Evolutionary conservation across 1,140 invertebrate species (phyloP).

Genomic region (Adelges cooleyi): DNA sequence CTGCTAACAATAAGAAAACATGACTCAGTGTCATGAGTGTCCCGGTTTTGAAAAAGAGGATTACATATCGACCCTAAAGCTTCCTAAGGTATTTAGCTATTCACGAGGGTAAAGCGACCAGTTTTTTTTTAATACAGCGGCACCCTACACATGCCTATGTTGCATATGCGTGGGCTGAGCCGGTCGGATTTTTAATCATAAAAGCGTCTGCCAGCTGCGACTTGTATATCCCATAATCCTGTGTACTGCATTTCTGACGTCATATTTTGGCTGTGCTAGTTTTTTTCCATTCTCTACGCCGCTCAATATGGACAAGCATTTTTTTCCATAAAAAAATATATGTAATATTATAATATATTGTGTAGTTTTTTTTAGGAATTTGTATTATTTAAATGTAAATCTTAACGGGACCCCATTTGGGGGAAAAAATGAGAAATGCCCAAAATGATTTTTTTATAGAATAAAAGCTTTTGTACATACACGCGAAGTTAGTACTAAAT

Average conservation of each 20-base stretch:
- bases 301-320: background rate
- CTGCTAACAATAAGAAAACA: conserved; percentile 27
- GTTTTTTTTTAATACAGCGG: background rate
- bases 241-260: conserved; percentile 24
- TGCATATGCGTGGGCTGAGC: conserved; percentile 13
- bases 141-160: conserved; percentile 16
- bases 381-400: conserved; percentile 17
- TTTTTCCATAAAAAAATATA: background rate
- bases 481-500: background rate
- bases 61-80: conserved; percentile 26
- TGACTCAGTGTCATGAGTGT: conserved; percentile 19
- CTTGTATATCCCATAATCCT: conserved; percentile 22
- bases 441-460: background rate
- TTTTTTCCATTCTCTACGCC: background rate
- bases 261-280: conserved; percentile 13
- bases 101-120: conserved; percentile 19
- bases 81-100: conserved; percentile 27
- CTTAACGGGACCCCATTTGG: background rate
- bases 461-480: background rate
- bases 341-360: background rate
- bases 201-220: conserved; percentile 27
- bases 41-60: conserved; percentile 21
- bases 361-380: background rate
- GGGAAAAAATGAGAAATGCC: background rate
- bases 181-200: conserved; percentile 23